Conservation (phyloP, 2,113 vertebrate species). For the Nycticorax nycticorax region DNA sequence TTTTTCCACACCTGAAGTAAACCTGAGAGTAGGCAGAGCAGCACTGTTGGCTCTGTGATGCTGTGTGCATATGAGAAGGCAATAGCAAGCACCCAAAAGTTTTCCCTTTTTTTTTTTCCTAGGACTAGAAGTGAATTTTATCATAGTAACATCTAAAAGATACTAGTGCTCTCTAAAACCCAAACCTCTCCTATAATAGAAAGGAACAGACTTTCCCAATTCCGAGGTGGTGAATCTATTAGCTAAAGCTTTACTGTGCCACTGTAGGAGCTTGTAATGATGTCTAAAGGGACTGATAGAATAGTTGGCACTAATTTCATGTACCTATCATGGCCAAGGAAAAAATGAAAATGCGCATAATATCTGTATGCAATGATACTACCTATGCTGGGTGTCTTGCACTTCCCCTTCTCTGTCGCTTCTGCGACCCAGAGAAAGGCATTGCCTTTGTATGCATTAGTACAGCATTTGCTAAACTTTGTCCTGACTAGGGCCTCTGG, state of each 20-base stretch:
- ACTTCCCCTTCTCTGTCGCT: neutral
- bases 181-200: neutral
- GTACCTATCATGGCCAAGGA: neutral
- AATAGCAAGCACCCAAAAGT: neutral
- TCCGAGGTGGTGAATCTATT: neutral
- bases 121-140: neutral
- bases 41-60: neutral
- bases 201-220: neutral
- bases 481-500: neutral
- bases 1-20: conserved; percentile 1
- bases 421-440: neutral
- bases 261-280: neutral
- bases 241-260: neutral
- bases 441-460: neutral
- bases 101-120: fast-evolving
- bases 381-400: neutral
- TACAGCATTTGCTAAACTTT: neutral
- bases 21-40: neutral
- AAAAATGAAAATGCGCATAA: neutral
- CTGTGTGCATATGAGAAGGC: neutral
- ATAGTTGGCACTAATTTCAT: neutral
- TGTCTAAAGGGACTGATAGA: neutral
- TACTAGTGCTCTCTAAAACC: neutral
- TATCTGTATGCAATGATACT: neutral
- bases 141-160: neutral